These are phyloP conservation scores for Myotis brandtii DNA, from an alignment of 2,113 vertebrate genomes.

Conservation along the genomic window DNA sequence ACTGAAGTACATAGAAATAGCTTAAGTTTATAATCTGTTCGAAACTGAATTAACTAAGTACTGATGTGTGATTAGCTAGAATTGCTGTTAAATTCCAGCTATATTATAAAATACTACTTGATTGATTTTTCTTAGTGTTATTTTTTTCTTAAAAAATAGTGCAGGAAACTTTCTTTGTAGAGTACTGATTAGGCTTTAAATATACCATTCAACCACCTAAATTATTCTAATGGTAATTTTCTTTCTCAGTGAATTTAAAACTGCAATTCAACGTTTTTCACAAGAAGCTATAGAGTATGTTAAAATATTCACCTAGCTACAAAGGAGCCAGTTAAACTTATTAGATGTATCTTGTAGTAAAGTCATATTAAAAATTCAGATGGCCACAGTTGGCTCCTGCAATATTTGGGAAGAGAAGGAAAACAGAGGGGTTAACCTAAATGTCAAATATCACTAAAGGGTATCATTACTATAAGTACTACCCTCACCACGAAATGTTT, in stretches of 20 bases:
- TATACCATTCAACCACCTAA: not conserved
- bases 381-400: not conserved
- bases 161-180: not conserved
- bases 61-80: constrained; percentile 64
- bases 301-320: not conserved
- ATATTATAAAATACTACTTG: constrained; percentile 57
- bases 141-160: constrained; percentile 2
- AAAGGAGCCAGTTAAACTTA: constrained; percentile 34
- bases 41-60: constrained; percentile 70
- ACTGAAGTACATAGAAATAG: constrained; percentile 60
- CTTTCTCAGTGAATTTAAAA: constrained; percentile 16
- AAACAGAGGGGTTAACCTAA: constrained; percentile 37
- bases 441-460: constrained; percentile 54
- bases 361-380: constrained; percentile 49
- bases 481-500: not conserved
- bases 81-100: constrained; percentile 72
- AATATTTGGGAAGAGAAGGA: not conserved
- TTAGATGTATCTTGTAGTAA: not conserved
- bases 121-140: constrained; percentile 52
- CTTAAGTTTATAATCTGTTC: constrained; percentile 68
- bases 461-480: not conserved
- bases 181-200: constrained; percentile 26
- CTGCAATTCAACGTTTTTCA: not conserved
- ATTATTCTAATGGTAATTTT: constrained; percentile 64
- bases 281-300: constrained; percentile 19